Evolutionary conservation across 1,140 invertebrate genomes (phyloP).

Genomic region (Augochlora pura): DNA sequence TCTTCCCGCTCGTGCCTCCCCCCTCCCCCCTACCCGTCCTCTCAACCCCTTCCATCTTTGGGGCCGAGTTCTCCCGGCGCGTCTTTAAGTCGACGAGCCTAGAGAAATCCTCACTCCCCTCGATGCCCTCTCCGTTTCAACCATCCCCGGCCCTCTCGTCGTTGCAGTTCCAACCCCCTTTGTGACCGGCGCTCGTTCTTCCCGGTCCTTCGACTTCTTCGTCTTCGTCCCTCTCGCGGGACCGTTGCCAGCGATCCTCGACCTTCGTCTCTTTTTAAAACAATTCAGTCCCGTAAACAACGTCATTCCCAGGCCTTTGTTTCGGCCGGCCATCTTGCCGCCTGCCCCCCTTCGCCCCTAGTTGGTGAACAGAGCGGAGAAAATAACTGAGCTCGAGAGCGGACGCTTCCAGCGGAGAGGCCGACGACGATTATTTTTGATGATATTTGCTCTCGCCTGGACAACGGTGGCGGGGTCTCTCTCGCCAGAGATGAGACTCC

Average conservation of each 20-base stretch:
- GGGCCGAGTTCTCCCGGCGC: too few species aligned
- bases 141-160: neutral
- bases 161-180: constrained; percentile 22
- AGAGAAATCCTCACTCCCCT: constrained; percentile 29
- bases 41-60: too few species aligned
- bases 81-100: constrained; percentile 38
- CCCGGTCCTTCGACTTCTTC: neutral
- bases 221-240: constrained; percentile 24
- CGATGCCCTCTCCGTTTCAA: neutral
- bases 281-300: constrained; percentile 72
- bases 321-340: constrained; percentile 61
- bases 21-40: too few species aligned
- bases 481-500: neutral
- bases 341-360: too few species aligned
- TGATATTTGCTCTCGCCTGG: neutral
- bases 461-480: neutral
- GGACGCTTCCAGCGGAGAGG: constrained; percentile 24
- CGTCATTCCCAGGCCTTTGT: constrained; percentile 70
- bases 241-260: constrained; percentile 45
- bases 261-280: constrained; percentile 66
- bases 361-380: neutral
- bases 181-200: neutral
- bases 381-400: constrained; percentile 25
- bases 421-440: constrained; percentile 56
- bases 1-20: neutral